Conservation (phyloP, 1,140 invertebrate genomes). For the Drosophila nigromelanica region DNA sequence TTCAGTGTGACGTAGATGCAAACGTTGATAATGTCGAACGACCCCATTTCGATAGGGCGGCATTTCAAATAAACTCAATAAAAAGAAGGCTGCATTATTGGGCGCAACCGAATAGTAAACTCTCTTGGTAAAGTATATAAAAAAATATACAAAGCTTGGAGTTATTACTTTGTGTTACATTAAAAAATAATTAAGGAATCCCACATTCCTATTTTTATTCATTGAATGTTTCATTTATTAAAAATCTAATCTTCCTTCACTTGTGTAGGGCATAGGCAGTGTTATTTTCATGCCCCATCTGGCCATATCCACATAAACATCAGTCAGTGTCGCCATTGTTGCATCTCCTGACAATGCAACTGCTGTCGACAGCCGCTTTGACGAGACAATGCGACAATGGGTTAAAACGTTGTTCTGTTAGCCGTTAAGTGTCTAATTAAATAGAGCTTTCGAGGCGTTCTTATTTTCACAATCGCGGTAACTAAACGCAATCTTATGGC, state of each 20-base stretch:
- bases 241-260: neutral
- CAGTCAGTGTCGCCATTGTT: conserved; percentile 55
- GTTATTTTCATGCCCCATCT: conserved; percentile 37
- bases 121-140: neutral
- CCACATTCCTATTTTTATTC: neutral
- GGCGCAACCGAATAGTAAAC: conserved; percentile 6
- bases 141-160: too few species aligned
- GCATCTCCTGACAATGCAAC: conserved; percentile 60
- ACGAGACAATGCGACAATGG: conserved; percentile 20
- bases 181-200: neutral
- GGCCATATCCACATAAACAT: conserved; percentile 14
- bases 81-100: conserved; percentile 12
- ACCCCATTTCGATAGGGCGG: conserved; percentile 57
- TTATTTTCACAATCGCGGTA: conserved; percentile 51
- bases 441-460: conserved; percentile 43
- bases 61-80: conserved; percentile 53
- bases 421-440: conserved; percentile 70
- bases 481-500: conserved; percentile 39
- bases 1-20: conserved; percentile 74
- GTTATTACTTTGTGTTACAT: too few species aligned
- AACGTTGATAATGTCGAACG: conserved; percentile 60
- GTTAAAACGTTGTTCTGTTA: conserved; percentile 11
- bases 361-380: conserved; percentile 54
- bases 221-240: too few species aligned
- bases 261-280: conserved; percentile 48